phyloP scores from a whole-genome alignment of 2,797 vertebrate genomes.

The Craterocephalus amniculus region DNA sequence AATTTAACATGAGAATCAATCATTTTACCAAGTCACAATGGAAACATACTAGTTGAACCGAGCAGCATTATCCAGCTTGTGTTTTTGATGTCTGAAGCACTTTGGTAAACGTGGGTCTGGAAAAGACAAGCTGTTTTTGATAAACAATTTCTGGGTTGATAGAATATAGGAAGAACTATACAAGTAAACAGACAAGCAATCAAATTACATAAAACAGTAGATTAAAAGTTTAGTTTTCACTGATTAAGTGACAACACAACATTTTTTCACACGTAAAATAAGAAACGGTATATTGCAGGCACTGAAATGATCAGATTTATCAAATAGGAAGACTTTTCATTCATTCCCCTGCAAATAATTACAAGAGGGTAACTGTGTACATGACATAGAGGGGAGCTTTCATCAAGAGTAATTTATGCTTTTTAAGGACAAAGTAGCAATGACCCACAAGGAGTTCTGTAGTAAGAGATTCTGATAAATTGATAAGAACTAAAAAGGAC shows the following conservation, averaged over 20 bases:
- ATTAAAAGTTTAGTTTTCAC: not conserved
- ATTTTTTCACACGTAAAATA: constrained; percentile 2
- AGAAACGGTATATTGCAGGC: constrained; percentile 4
- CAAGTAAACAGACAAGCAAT: not conserved
- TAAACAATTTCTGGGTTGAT: not conserved
- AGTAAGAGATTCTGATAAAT: constrained; percentile 43
- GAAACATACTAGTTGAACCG: constrained; percentile 1
- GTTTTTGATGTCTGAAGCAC: constrained; percentile 8
- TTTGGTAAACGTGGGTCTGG: not conserved
- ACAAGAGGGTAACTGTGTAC: constrained; percentile 26
- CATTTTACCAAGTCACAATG: constrained; percentile 27
- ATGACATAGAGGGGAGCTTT: constrained; percentile 35
- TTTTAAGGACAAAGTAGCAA: constrained; percentile 34
- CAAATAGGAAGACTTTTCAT: constrained; percentile 23
- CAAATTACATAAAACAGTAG: not conserved
- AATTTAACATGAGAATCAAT: constrained; percentile 11
- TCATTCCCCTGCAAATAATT: constrained; percentile 26
- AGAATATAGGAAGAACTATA: not conserved
- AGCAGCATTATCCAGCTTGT: constrained; percentile 3
- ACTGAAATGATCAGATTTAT: constrained; percentile 30
- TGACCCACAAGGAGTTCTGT: constrained; percentile 24
- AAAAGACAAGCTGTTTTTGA: not conserved
- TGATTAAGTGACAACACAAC: constrained; percentile 12
- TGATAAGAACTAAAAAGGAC: constrained; percentile 33
- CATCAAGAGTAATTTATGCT: constrained; percentile 39